Evolutionary conservation across 1,140 invertebrate species (phyloP).

Genomic region (Delia radicum): DNA sequence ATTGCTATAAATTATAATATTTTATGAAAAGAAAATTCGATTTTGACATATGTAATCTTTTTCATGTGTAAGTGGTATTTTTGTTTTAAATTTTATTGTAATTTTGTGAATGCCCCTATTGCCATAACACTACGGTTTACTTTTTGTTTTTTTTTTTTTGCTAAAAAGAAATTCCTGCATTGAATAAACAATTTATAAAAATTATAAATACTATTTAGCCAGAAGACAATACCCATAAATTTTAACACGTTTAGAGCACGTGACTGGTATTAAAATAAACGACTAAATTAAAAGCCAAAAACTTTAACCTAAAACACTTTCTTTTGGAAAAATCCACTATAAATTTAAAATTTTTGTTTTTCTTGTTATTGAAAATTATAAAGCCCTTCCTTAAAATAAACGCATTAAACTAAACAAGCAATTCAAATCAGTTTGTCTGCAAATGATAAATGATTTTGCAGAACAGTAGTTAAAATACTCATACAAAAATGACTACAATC

Average conservation of each 20-base stretch:
- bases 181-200: too few relatives aligned
- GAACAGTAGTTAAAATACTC: not conserved
- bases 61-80: too few relatives aligned
- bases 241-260: not conserved
- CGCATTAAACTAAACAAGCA: not conserved
- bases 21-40: too few relatives aligned
- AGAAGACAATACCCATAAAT: not conserved
- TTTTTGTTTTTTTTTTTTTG: too few relatives aligned
- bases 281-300: not conserved
- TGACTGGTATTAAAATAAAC: not conserved
- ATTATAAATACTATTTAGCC: too few relatives aligned
- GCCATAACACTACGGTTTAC: too few relatives aligned
- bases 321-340: not conserved
- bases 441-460: not conserved
- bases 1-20: too few relatives aligned
- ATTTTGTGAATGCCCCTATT: too few relatives aligned
- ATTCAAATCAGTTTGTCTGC: not conserved
- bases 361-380: not conserved
- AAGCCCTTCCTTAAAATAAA: not conserved
- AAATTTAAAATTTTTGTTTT: not conserved
- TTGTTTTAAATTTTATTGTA: too few relatives aligned
- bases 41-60: too few relatives aligned
- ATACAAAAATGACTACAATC: too few relatives aligned
- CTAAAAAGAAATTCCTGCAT: too few relatives aligned
- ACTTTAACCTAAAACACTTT: not conserved